Conservation (phyloP, 1,140 invertebrate genomes). For the Psix sp. region DNA sequence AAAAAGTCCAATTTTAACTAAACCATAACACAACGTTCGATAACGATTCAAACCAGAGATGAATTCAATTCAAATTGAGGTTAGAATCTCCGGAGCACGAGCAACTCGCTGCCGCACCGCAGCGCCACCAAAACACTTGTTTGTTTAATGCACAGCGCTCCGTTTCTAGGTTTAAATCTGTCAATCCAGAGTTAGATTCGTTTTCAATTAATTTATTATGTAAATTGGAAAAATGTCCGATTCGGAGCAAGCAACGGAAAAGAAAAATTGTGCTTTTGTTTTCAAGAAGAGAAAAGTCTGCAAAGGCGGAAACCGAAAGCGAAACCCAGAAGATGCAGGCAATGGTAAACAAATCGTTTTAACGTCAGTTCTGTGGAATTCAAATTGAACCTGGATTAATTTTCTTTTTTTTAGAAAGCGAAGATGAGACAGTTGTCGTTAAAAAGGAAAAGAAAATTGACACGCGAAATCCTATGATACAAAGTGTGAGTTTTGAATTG, state of each 20-base stretch:
- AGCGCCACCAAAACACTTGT: too few species aligned
- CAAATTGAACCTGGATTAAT: conserved; percentile 23
- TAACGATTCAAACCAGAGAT: too few species aligned
- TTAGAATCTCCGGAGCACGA: too few species aligned
- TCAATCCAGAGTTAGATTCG: too few species aligned
- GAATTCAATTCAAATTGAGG: too few species aligned
- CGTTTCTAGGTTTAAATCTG: too few species aligned
- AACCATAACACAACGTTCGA: too few species aligned
- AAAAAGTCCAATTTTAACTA: too few species aligned
- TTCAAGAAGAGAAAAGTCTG: conserved; percentile 76
- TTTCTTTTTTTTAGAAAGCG: conserved; percentile 67
- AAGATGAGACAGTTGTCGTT: conserved; percentile 75
- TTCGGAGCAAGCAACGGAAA: conserved; percentile 40
- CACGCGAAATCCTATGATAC: conserved; percentile 79
- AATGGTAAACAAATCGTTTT: conserved; percentile 52
- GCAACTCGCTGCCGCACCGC: too few species aligned
- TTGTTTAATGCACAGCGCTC: too few species aligned
- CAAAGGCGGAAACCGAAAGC: conserved; percentile 69
- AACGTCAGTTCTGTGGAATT: conserved; percentile 30
- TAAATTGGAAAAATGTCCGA: conserved; percentile 65
- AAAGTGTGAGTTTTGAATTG: conserved; percentile 74
- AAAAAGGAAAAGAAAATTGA: conserved; percentile 77
- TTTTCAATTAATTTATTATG: too few species aligned
- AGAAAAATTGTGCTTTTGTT: conserved; percentile 67
- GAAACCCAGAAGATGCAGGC: conserved; percentile 60